phyloP scores from a whole-genome alignment of 2,888 invertebrate genomes.

The Papilio protenor region DNA sequence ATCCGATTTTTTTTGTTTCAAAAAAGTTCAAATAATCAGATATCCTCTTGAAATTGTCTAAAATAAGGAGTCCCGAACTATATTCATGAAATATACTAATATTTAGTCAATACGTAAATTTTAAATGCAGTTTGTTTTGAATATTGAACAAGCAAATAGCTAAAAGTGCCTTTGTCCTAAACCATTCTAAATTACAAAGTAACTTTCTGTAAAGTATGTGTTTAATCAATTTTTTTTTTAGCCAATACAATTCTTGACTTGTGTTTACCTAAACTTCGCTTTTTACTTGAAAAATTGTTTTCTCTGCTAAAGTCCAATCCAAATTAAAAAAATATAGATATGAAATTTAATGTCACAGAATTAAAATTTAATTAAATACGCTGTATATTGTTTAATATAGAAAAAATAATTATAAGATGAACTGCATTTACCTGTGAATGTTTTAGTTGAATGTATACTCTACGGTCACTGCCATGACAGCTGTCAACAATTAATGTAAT shows the following conservation, averaged over 20 bases:
- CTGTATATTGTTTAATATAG: background rate
- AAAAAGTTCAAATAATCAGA: too few relatives aligned
- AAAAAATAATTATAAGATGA: conserved; percentile 4
- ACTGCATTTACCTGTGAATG: conserved; percentile 17
- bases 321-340: background rate
- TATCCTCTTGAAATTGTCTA: too few relatives aligned
- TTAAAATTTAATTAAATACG: background rate
- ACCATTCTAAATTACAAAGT: background rate
- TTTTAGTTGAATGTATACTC: conserved; percentile 35
- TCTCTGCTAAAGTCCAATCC: background rate
- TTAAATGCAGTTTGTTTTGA: background rate
- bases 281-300: background rate
- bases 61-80: background rate
- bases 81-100: background rate
- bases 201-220: background rate
- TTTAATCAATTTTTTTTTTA: background rate
- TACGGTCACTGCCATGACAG: conserved; percentile 47
- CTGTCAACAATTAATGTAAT: conserved; percentile 38
- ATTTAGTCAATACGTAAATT: background rate
- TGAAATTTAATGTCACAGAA: background rate
- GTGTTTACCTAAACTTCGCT: background rate
- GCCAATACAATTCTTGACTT: background rate
- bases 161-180: background rate
- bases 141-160: background rate
- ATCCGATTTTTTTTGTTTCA: too few relatives aligned